These are phyloP conservation scores for Podilymbus podiceps DNA, from an alignment of 2,113 vertebrate genomes.

Conservation along the genomic window DNA sequence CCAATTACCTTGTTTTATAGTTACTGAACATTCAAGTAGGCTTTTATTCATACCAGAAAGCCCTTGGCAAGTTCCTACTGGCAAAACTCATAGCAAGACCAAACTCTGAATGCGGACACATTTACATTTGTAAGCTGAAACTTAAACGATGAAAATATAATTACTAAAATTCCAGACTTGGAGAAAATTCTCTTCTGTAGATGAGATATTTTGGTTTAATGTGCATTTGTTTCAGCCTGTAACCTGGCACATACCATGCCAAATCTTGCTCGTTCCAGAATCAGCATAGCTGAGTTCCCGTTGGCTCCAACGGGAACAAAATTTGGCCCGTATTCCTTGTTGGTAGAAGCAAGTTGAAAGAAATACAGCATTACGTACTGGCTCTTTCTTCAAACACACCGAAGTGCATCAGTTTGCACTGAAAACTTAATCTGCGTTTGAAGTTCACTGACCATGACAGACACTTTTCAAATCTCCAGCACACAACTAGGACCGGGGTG, in stretches of 20 bases:
- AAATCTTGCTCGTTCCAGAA: not conserved
- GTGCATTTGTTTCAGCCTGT: not conserved
- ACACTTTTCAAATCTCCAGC: not conserved
- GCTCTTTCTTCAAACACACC: not conserved
- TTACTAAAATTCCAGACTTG: not conserved
- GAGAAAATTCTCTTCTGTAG: not conserved
- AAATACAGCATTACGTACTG: not conserved
- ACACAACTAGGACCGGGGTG: not conserved
- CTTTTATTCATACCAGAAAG: not conserved
- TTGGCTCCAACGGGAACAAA: not conserved
- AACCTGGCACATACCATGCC: not conserved
- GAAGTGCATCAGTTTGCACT: not conserved
- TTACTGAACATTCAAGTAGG: not conserved
- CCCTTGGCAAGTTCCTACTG: not conserved
- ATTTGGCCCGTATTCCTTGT: not conserved
- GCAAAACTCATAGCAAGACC: not conserved
- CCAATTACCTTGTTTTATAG: conserved; percentile 1
- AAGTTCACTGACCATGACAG: not conserved
- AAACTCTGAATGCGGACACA: not conserved
- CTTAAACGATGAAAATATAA: not conserved
- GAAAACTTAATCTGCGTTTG: not conserved
- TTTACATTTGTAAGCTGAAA: not conserved
- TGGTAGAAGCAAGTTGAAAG: not conserved
- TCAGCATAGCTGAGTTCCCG: not conserved
- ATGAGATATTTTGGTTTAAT: not conserved